Percentiles rank a stretch among this genome's conserved stretches.
Conservation (phyloP, 2,113 vertebrate genomes). For the Cromileptes altivelis region DNA sequence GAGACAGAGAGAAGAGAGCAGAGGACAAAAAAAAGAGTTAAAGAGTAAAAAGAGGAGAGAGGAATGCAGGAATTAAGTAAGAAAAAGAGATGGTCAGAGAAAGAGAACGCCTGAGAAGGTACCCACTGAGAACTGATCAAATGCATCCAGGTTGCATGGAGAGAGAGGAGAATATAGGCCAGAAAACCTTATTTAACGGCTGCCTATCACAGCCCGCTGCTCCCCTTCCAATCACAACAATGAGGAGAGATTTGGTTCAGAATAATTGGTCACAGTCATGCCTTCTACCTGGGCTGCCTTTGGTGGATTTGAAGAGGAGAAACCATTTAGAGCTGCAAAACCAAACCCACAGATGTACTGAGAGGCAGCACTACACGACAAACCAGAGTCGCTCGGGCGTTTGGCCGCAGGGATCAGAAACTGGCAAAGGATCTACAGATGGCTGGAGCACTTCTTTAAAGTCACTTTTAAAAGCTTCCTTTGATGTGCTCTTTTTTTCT, state of each 20-base stretch:
- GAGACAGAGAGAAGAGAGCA: background rate
- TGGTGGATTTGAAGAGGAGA: constrained; percentile 59
- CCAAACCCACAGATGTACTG: constrained; percentile 33
- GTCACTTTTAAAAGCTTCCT: constrained; percentile 17
- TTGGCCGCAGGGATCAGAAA: constrained; percentile 35
- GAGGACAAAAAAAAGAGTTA: background rate
- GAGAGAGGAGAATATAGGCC: constrained; percentile 56
- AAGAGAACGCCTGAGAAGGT: background rate
- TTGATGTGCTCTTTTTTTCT: constrained; percentile 31
- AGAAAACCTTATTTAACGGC: constrained; percentile 76
- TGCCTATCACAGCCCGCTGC: constrained; percentile 66
- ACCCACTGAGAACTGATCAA: constrained; percentile 57
- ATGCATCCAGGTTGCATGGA: constrained; percentile 51
- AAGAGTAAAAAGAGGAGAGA: background rate
- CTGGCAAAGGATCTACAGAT: constrained; percentile 19
- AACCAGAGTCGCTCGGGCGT: constrained; percentile 11
- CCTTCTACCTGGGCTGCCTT: constrained; percentile 70
- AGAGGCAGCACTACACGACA: constrained; percentile 31
- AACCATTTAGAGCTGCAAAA: constrained; percentile 56
- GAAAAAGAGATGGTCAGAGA: background rate
- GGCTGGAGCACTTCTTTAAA: constrained; percentile 33
- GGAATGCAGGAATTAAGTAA: constrained; percentile 16
- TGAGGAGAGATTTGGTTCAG: constrained; percentile 68
- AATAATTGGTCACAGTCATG: constrained; percentile 78
- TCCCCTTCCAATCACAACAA: constrained; percentile 65